These are phyloP conservation scores for Coilia nasus DNA, from an alignment of 2,797 vertebrate species.

Conservation along the genomic window DNA sequence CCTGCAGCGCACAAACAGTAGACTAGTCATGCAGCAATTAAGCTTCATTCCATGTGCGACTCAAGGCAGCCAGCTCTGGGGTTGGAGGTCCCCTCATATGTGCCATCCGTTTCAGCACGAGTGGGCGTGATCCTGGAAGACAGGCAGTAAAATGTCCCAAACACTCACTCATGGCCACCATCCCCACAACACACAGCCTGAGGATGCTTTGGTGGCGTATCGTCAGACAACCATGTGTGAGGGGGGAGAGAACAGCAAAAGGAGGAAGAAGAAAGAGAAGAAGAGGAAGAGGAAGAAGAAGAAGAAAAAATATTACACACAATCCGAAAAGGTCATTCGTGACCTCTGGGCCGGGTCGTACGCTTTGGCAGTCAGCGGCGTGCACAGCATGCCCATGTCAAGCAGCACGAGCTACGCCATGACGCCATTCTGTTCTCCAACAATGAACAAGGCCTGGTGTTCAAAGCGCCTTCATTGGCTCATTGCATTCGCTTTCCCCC, in stretches of 20 bases:
- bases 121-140: conserved; percentile 73
- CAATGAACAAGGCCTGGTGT: neutral
- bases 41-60: conserved; percentile 71
- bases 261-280: conserved; percentile 66
- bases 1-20: conserved; percentile 72
- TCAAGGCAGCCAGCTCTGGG: conserved; percentile 70
- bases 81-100: conserved; percentile 34
- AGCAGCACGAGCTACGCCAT: conserved; percentile 67
- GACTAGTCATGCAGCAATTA: conserved; percentile 74
- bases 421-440: conserved; percentile 22
- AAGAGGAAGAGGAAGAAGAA: conserved; percentile 64
- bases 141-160: conserved; percentile 63
- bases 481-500: conserved; percentile 3
- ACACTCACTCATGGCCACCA: conserved; percentile 52
- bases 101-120: conserved; percentile 55
- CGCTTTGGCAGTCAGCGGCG: conserved; percentile 72
- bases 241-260: neutral
- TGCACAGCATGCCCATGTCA: conserved; percentile 68
- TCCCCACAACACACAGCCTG: conserved; percentile 53
- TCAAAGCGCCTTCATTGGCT: neutral
- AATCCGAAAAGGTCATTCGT: conserved; percentile 71
- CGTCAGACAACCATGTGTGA: conserved; percentile 54
- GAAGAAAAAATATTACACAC: conserved; percentile 57
- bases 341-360: conserved; percentile 72
- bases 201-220: conserved; percentile 72